Evolutionary conservation across 35 echinoderm and acorn worm species (phyloP), one percentile per base, ranked within the genome.

Genomic region (Diadema setosum): DNA sequence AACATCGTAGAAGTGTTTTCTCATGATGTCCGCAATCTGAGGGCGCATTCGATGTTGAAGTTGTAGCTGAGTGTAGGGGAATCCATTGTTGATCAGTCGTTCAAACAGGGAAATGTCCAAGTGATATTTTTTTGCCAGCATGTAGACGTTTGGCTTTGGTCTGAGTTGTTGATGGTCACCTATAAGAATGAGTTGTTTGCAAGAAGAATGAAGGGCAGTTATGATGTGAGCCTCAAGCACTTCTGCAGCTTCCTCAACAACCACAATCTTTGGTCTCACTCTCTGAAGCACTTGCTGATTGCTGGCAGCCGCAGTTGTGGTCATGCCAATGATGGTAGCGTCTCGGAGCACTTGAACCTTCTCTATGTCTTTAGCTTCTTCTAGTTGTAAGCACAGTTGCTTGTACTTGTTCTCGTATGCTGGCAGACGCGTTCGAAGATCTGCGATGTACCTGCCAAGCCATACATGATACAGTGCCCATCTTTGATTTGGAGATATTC

Each of bases 171-270:
- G 91, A 60, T 98, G 95, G 64, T 98, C 95, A 23, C 95, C 95
- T 20, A 98, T 98, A 0, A 98, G 69, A 67, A 98, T 94, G 2
- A 98, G 83, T 29, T 98, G 95, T 70, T 94, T 24, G 55, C 91
- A 94, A n/a, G 64, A 27, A 3, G 65, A 34, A 65, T 46, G 87
- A n/a, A 95, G 46, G 20, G 83, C 65, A 3, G 93, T 91, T 6
- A 95, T 58, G 39, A 95, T 91, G 42, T 98, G 95, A 45, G 95
- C 69, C 73, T 98, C 95, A 4, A 98, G 58, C 39, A 98, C 82
- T 82, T 98, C 95, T 9, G 95, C 95, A 39, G 95, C 95, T 75
- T 99, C 96, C 64, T 99, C 96, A 1, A 99, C 91, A 18, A 99
- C 65, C 3, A 99, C 85, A 35, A 99, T 99, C 24, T 59, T 81